Evolutionary conservation across 2,113 vertebrate genomes (phyloP), one percentile per base, ranked within the genome.

Genomic region (Parus major): DNA sequence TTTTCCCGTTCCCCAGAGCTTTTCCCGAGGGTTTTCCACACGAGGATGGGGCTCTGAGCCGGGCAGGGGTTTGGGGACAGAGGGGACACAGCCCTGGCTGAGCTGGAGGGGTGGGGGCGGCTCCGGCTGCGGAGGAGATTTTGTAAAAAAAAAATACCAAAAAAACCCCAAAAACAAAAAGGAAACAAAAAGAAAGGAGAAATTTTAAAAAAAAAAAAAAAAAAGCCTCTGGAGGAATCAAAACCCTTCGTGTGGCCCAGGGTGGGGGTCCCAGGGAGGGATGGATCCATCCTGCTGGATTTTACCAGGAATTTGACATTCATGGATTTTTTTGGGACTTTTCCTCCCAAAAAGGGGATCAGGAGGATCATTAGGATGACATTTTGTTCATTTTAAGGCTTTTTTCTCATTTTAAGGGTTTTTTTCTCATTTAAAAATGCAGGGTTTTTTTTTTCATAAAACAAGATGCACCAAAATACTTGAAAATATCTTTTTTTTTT

Each of bases 241-340:
- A 81, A 63, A 31, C 1, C 9, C 8, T 85, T 60, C 19, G 23
- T 60, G 69, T 72, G 85, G 66, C 44, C 7, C 29, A 13, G 31
- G 23, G 33, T 13, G 44, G 42, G 55, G 39, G 23, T 35, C 24
- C 65, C 47, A 11, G 11, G 46, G 46, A 16, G 9, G 33, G 25
- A 4, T 23, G 49, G 39, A 64, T 65, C 27, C 49, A 13, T 19
- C 33, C 39, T 9, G 7, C 25, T 36, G 61, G 16, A 56, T 21
- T 66, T 46, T 33, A 20, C 21, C 41, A 29, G 39, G 8, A 46
- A 46, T 25, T 20, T 41, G 31, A 20, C 27, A 1, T 1, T 4
- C 28, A 28, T 1, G 0, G 76, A 46, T 0, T 5, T 55, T 44
- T 20, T 12, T 3, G 15, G 29, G 52, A 29, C 6, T 2, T 4